Percentiles rank a stretch among this genome's conserved stretches.
phyloP scores from a whole-genome alignment of 1,140 invertebrate species.

The Pseudobourletiella spinata region DNA sequence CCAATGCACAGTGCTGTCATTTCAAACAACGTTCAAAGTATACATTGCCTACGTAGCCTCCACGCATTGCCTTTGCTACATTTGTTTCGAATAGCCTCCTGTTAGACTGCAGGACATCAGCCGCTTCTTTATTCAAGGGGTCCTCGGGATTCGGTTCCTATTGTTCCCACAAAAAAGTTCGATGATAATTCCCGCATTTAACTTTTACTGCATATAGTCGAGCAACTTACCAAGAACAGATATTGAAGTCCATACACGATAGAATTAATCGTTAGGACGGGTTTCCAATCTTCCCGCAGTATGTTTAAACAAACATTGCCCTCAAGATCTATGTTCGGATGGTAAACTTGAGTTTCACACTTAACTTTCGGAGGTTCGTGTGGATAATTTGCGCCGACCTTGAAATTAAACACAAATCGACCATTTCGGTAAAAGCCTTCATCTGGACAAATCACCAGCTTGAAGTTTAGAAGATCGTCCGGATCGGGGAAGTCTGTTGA shows the following conservation, averaged over 20 bases:
- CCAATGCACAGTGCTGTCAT: constrained; percentile 50
- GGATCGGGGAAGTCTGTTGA: constrained; percentile 91
- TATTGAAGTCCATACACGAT: constrained; percentile 97
- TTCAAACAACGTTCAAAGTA: constrained; percentile 95
- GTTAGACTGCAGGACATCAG: constrained; percentile 91
- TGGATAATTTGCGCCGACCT: constrained; percentile 92
- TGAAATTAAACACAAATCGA: constrained; percentile 93
- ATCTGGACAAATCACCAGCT: constrained; percentile 92
- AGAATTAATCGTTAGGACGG: constrained; percentile 93
- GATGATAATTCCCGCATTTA: too few species aligned
- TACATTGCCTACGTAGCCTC: constrained; percentile 81
- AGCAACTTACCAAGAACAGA: constrained; percentile 80
- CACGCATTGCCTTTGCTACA: constrained; percentile 90
- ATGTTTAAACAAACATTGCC: constrained; percentile 94
- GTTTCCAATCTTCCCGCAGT: constrained; percentile 96
- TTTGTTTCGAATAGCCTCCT: constrained; percentile 90
- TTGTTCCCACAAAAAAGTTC: too few species aligned
- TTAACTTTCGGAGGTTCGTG: constrained; percentile 94
- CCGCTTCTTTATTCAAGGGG: constrained; percentile 97
- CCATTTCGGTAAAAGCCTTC: constrained; percentile 95
- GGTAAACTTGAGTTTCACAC: constrained; percentile 87
- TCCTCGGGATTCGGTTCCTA: constrained; percentile 98
- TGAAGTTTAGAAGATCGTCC: constrained; percentile 92
- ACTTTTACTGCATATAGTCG: too few species aligned
- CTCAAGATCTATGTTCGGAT: constrained; percentile 91